Base-by-base conservation (phyloP, 2,797 vertebrate genomes). In the Poeciliopsis turneri region DNA sequence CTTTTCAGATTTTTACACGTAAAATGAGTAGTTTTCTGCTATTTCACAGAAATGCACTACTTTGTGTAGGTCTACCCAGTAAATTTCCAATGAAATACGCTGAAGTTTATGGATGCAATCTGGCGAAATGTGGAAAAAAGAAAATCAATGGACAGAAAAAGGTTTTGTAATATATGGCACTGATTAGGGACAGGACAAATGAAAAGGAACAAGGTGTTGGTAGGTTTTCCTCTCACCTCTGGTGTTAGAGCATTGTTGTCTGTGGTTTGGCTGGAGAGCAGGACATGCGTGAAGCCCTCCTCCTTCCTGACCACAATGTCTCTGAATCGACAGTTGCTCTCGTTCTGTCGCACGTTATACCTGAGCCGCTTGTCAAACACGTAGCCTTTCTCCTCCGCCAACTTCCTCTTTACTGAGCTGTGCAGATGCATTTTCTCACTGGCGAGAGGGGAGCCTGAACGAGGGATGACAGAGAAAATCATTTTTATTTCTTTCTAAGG, bases 221-320 rank as follows among this genome's bases (percentile, higher is more conserved):
- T 16, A 74, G 51, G 36, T 23, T 74, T n/a, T 11, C 0, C 71
- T 70, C 96, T 94, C 96, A 99, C 98, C 97, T 99, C 98, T 68
- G 98, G 97, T 1, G 98, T 99, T 89, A 99, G 94, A 23, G 97
- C 97, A 77, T 99, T 99, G 95, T 98, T 98, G 92, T 99, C 98
- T 2, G 98, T 99, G 6, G 97, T 98, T 93, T 99, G 98, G 93
- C 97, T 99, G 1, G 98, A 99, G 47, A 99, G 95, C 86, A 99
- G 95, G 82, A 99, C 97, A 51, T 99, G 98, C 1, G 98, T 99
- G 95, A 99, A 99, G 57, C 98, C 98, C 53, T 99, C 98, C 93
- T 99, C 97, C 91, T 99, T 99, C 90, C 97, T 95, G 79, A 99
- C 98, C 6, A 99, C 97, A 20, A 99, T 99, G 96, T 99, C 98